Base-by-base conservation (phyloP, 2,797 vertebrate genomes). In the Trachurus trachurus region DNA sequence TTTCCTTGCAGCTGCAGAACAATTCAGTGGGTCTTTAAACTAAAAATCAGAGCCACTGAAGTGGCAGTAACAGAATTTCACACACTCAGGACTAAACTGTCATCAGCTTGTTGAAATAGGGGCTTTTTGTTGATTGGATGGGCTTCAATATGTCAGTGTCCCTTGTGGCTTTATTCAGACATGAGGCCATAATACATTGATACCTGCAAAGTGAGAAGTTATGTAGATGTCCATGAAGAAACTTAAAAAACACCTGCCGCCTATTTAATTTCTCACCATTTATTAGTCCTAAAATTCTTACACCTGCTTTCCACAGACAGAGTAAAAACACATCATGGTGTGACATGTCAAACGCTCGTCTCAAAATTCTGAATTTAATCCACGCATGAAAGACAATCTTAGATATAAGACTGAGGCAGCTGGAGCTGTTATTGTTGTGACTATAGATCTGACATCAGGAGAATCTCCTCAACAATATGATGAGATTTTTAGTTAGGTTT, bases 1-100 rank as follows among this genome's bases (percentile, higher is more conserved):
- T 75, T 79, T 64, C 58, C 37, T 54, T 8, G 12, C 52, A 26
- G 73, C 19, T 1, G 72, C 13, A 78, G 85, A 83, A 78, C 53
- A n/a, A 34, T 49, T 83, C 66, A 59, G 57, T 0, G 12, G 49
- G 57, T 81, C 60, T 76, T 66, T 29, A 34, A 11, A 62, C 31
- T n/a, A 4, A 31, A 57, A 57, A 71, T 49, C 42, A 40, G 5
- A 13, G 45, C 8, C 9, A 50, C 19, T 63, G 42, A 78, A 66
- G 50, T 37, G 63, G 59, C 53, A 66, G 22, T 4, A 26, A 42
- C 45, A 61, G 59, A 66, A 62, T 50, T 73, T 50, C 45, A 61
- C 56, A 58, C 2, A 58, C 54, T 50, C 42, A 9, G 3, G 49
- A 50, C 50, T 16, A 5, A 21, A 21, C 5, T 67, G 39, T 40